Conservation (phyloP, 2,888 invertebrate species). For the Heliconius aoede region DNA sequence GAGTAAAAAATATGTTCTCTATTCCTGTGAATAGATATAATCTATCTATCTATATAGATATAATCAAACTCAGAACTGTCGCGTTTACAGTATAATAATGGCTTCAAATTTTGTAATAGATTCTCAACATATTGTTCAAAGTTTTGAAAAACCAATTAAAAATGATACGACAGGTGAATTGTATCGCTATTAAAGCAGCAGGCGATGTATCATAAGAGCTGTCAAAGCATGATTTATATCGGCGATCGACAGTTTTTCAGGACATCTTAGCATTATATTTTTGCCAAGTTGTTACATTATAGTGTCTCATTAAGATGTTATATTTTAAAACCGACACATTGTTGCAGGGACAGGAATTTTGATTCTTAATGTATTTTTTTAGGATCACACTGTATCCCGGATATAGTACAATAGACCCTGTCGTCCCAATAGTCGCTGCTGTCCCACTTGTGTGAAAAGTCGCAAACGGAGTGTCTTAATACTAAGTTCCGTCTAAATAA, state of each 20-base stretch:
- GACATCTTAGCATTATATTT: conserved; percentile 45
- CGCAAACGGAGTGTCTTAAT: too few species aligned
- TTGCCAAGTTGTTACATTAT: conserved; percentile 51
- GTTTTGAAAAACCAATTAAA: conserved; percentile 23
- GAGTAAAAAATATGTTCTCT: too few species aligned
- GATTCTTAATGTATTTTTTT: not conserved
- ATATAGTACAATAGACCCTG: too few species aligned
- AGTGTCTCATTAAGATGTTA: conserved; percentile 59
- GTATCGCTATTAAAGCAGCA: conserved; percentile 48
- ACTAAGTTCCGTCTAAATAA: too few species aligned
- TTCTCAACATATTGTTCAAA: not conserved
- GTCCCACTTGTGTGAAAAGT: too few species aligned
- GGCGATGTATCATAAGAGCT: conserved; percentile 53
- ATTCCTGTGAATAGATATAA: too few species aligned
- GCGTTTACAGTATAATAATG: too few species aligned
- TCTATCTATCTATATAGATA: too few species aligned
- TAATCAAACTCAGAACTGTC: too few species aligned
- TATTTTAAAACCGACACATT: conserved; percentile 35
- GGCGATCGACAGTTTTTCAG: conserved; percentile 50
- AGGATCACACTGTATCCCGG: not conserved
- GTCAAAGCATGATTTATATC: conserved; percentile 55
- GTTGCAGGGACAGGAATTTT: not conserved
- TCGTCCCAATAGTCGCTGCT: too few species aligned
- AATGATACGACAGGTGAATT: conserved; percentile 35
- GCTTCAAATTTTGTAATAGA: not conserved